Conservation (phyloP, 2,113 vertebrate genomes). For the Pimephales promelas region DNA sequence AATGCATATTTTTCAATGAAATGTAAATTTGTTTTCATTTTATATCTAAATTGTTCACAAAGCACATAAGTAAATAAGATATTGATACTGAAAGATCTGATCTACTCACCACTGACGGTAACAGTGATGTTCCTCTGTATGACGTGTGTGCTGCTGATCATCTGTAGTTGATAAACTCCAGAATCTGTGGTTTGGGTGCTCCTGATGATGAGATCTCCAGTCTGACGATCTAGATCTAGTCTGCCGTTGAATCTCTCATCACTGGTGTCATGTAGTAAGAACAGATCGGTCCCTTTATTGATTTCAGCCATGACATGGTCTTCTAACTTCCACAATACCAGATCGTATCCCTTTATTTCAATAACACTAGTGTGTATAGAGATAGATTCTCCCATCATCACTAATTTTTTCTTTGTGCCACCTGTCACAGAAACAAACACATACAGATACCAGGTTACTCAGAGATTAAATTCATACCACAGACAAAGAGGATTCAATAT, state of each 20-base stretch:
- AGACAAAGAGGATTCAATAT: too few species aligned
- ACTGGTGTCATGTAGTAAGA: accelerated
- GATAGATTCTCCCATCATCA: not conserved
- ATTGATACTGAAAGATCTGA: too few species aligned
- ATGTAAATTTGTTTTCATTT: too few species aligned
- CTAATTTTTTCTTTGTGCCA: too few species aligned
- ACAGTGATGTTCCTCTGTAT: not conserved
- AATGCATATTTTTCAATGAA: too few species aligned
- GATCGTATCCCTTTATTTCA: not conserved
- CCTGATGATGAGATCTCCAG: not conserved
- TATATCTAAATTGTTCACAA: too few species aligned
- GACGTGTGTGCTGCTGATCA: not conserved
- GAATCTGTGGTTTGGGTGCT: not conserved
- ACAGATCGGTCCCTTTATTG: accelerated
- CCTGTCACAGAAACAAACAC: not conserved
- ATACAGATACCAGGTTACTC: not conserved
- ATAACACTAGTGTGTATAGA: not conserved
- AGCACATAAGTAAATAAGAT: too few species aligned
- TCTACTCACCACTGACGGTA: not conserved
- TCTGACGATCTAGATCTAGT: accelerated
- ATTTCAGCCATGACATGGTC: not conserved
- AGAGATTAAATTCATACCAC: too few species aligned
- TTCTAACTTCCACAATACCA: not conserved
- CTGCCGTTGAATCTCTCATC: not conserved
- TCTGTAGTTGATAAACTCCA: not conserved